A percentile compares a stretch with the other conserved stretches of the same genome.
phyloP scores from a whole-genome alignment of 2,888 invertebrate species.

The Lithophane semibrunnea region DNA sequence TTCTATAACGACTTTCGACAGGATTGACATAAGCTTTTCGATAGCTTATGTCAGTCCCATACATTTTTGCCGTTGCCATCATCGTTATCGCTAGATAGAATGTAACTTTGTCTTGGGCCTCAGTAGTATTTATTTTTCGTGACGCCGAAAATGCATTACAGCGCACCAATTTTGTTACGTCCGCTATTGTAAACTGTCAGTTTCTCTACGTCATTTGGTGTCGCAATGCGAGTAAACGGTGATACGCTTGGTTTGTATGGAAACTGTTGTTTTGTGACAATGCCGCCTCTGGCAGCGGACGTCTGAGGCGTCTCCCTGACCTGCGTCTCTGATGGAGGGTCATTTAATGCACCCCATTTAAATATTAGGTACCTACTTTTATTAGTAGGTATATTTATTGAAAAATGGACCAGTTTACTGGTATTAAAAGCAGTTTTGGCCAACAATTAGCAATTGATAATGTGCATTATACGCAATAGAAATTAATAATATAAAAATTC shows the following conservation, averaged over 20 bases:
- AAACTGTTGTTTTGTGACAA: not conserved
- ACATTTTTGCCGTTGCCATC: no score
- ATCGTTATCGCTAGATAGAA: no score
- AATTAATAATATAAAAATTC: not conserved
- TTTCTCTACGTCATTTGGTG: not conserved
- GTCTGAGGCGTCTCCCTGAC: not conserved
- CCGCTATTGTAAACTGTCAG: not conserved
- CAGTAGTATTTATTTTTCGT: not conserved
- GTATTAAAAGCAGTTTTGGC: no score
- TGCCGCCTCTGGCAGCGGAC: not conserved
- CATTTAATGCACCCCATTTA: not conserved
- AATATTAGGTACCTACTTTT: no score
- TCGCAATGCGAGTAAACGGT: not conserved
- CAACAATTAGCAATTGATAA: no score
- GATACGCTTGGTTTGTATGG: not conserved
- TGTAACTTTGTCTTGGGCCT: no score
- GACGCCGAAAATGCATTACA: not conserved
- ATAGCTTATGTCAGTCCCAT: no score
- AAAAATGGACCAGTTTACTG: no score
- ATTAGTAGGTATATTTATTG: not conserved
- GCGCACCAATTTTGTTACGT: not conserved
- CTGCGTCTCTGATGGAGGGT: not conserved
- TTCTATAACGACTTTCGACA: no score
- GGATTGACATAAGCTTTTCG: no score
- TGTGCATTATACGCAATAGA: not conserved